A percentile compares a stretch with the other conserved stretches of the same genome.
Conservation (phyloP, 2,113 vertebrate genomes). For the Raja brachyura region DNA sequence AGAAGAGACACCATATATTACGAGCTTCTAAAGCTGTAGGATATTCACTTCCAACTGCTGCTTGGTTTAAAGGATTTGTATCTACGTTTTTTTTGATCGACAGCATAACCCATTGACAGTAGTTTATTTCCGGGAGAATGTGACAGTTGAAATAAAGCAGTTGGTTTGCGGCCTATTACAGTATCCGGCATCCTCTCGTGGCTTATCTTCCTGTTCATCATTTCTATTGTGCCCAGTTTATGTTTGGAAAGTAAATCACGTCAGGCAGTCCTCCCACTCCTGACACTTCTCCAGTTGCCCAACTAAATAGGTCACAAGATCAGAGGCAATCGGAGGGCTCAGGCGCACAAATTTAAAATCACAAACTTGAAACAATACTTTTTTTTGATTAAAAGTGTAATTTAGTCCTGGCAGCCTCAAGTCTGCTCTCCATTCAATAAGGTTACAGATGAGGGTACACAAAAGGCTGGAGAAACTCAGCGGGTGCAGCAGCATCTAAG, state of each 20-base stretch:
- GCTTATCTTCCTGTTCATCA: background rate
- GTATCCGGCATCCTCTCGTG: background rate
- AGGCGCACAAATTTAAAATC: too few relatives aligned
- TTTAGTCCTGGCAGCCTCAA: too few relatives aligned
- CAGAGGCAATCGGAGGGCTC: too few relatives aligned
- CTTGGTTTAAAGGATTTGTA: background rate
- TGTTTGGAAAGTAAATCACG: background rate
- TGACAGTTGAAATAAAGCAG: conserved; percentile 3
- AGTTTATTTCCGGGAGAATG: background rate
- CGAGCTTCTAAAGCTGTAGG: background rate
- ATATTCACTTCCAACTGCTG: background rate
- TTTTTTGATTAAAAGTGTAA: too few relatives aligned
- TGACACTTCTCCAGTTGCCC: background rate
- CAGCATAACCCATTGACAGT: background rate
- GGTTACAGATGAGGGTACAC: too few relatives aligned
- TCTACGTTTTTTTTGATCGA: background rate
- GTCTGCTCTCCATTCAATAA: too few relatives aligned
- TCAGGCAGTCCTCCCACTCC: background rate
- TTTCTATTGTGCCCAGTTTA: background rate
- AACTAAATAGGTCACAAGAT: background rate
- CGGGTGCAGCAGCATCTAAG: too few relatives aligned
- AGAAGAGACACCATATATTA: background rate
- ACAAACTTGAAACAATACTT: too few relatives aligned
- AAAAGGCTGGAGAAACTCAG: too few relatives aligned
- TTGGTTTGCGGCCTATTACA: background rate